phyloP scores from a whole-genome alignment of 2,888 invertebrate genomes.

The Lepidocyrtoides sp. region DNA sequence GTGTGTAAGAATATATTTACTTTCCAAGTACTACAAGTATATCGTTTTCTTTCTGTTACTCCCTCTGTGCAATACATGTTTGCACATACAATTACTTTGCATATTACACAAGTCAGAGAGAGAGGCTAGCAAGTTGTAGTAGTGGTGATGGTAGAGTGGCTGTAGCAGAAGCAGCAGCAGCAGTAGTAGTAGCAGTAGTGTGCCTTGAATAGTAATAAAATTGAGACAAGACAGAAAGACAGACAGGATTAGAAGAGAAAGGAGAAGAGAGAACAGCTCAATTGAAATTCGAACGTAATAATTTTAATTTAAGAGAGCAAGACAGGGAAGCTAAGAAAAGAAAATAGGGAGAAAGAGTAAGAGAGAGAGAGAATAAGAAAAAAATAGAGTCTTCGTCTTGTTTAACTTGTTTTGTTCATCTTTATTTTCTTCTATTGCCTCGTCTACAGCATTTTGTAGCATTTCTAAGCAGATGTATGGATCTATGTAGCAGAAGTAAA shows the following conservation, averaged over 20 bases:
- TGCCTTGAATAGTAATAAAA: slow-evolving; percentile 75
- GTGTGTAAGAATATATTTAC: not conserved
- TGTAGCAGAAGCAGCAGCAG: no score
- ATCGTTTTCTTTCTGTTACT: not conserved
- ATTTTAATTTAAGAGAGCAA: slow-evolving; percentile 75
- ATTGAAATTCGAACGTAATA: slow-evolving; percentile 81
- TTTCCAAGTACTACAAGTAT: no score
- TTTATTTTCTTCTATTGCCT: not conserved
- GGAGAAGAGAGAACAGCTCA: slow-evolving; percentile 65
- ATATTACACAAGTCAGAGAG: slow-evolving; percentile 33
- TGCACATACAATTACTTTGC: slow-evolving; percentile 71
- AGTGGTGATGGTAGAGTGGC: no score
- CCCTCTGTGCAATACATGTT: slow-evolving; percentile 44
- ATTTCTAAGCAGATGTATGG: not conserved
- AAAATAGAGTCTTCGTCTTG: slow-evolving; percentile 5
- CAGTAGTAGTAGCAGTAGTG: slow-evolving; percentile 36
- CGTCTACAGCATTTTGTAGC: not conserved
- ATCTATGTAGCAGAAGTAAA: not conserved
- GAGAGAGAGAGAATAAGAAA: slow-evolving; percentile 7
- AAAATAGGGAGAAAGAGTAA: not conserved
- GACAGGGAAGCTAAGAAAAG: slow-evolving; percentile 25
- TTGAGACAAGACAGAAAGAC: slow-evolving; percentile 61
- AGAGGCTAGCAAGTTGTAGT: not conserved
- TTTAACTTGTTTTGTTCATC: slow-evolving; percentile 41
- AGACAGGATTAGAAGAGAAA: slow-evolving; percentile 38